Evolutionary conservation across 1,140 invertebrate species (phyloP).

Genomic region (Sitophilus oryzae): DNA sequence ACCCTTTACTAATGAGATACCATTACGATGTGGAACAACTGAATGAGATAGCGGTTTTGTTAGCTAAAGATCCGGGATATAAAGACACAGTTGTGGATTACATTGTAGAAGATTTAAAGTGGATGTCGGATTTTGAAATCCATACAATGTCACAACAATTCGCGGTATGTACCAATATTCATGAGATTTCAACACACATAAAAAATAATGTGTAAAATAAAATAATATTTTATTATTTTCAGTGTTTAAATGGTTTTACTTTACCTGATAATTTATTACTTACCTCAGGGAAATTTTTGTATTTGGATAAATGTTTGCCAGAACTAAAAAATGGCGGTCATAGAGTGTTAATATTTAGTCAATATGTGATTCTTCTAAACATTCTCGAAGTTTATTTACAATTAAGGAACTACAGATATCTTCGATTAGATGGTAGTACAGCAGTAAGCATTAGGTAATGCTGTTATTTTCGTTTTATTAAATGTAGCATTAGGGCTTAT

Average conservation of each 20-base stretch:
- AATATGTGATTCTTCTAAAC: slow-evolving; percentile 91
- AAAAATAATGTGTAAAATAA: too few species aligned
- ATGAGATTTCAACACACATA: not conserved
- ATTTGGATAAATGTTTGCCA: slow-evolving; percentile 72
- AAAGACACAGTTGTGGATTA: slow-evolving; percentile 76
- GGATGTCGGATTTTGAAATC: slow-evolving; percentile 88
- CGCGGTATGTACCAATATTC: slow-evolving; percentile 45
- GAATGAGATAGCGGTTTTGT: slow-evolving; percentile 62
- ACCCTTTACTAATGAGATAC: slow-evolving; percentile 74
- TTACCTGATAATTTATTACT: slow-evolving; percentile 69
- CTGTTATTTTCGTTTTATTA: not conserved
- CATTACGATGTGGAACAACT: slow-evolving; percentile 71
- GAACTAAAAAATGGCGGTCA: slow-evolving; percentile 67
- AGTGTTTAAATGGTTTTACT: slow-evolving; percentile 38
- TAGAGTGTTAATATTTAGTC: slow-evolving; percentile 87
- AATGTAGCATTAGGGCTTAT: not conserved
- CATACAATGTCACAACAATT: slow-evolving; percentile 67
- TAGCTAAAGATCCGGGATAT: slow-evolving; percentile 67
- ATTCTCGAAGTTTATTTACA: slow-evolving; percentile 80
- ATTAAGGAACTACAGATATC: slow-evolving; percentile 63
- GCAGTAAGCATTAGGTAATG: slow-evolving; percentile 66
- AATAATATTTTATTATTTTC: too few species aligned
- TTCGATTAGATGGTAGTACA: slow-evolving; percentile 80
- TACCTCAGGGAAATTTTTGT: slow-evolving; percentile 77
- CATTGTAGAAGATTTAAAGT: slow-evolving; percentile 79